Evolutionary conservation across 2,113 vertebrate genomes (phyloP), one percentile per base, ranked within the genome.

Genomic region (Loxodonta africana): DNA sequence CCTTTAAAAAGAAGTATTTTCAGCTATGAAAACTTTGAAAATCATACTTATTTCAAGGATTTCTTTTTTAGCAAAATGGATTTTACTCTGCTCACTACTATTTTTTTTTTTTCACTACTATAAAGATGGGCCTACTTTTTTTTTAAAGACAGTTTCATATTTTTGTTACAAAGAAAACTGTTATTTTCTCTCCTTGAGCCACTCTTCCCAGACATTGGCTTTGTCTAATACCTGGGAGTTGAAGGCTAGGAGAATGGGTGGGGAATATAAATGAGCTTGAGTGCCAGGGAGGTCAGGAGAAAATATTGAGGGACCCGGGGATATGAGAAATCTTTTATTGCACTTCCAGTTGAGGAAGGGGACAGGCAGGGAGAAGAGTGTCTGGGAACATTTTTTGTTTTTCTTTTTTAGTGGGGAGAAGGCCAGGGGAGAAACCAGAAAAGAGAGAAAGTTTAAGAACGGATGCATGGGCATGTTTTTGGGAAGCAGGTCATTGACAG

Each of bases 151-250:
- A 51, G 6, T 76, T 91, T 48, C 37, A 17, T 44, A 63, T 48
- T 97, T 93, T 85, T 88, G 51, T 86, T 51, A 53, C 51, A 73
- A 83, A 78, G 46, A 92, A 78, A 78, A 83, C 25, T 33, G 25
- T 18, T 26, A n/a, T 18, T 62, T 87, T 6, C 30, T 69, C 51
- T 82, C 51, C 44, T 83, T 80, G 26, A 60, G 71, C 33, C 57
- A 46, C 77, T 69, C 78, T 67, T 60, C 57, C 4, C 63, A 20
- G 87, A 91, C 18, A 5, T 0, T 78, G 62, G 23, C 25, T 76
- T 44, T 57, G 26, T 23, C 30, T 26, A 5, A 62, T 5, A 6
- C 14, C 51, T 41, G 63, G 44, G 77, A 44, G 57, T 48, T 21
- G 6, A 62, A 41, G 80, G 62, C 17, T 46, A 88, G 30, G 46